These are phyloP conservation scores for Nycteola revayana DNA, from an alignment of 2,888 invertebrate genomes.

Conservation along the genomic window DNA sequence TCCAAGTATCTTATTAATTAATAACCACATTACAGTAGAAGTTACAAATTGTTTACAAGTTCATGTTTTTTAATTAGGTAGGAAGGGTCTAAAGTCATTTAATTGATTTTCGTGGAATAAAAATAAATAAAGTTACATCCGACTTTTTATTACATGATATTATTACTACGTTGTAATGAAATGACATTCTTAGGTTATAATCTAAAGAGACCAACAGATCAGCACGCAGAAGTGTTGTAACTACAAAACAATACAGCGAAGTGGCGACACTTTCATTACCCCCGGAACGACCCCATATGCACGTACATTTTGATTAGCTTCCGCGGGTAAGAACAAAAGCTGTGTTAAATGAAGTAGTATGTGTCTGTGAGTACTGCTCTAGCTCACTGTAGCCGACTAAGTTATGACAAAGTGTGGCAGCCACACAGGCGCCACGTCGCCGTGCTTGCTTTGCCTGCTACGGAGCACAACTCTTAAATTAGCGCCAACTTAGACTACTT, in stretches of 20 bases:
- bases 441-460: constrained; percentile 48
- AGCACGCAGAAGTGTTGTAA: too few species aligned
- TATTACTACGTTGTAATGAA: too few species aligned
- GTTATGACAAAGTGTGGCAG: constrained; percentile 72
- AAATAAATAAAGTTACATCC: too few species aligned
- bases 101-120: too few species aligned
- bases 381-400: constrained; percentile 48
- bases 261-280: constrained; percentile 30
- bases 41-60: too few species aligned
- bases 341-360: constrained; percentile 54
- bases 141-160: too few species aligned
- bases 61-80: too few species aligned
- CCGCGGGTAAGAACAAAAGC: constrained; percentile 53
- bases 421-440: constrained; percentile 45
- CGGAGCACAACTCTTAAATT: constrained; percentile 74
- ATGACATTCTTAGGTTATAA: too few species aligned
- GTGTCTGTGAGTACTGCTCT: constrained; percentile 39
- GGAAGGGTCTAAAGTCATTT: too few species aligned
- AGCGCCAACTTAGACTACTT: constrained; percentile 77
- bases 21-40: too few species aligned
- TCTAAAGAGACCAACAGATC: too few species aligned
- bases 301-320: constrained; percentile 52
- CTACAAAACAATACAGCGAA: constrained; percentile 27
- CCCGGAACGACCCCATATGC: constrained; percentile 27
- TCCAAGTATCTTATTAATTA: too few species aligned